Evolutionary conservation across 1,140 invertebrate genomes (phyloP).

Genomic region (Berghia stephanieae): DNA sequence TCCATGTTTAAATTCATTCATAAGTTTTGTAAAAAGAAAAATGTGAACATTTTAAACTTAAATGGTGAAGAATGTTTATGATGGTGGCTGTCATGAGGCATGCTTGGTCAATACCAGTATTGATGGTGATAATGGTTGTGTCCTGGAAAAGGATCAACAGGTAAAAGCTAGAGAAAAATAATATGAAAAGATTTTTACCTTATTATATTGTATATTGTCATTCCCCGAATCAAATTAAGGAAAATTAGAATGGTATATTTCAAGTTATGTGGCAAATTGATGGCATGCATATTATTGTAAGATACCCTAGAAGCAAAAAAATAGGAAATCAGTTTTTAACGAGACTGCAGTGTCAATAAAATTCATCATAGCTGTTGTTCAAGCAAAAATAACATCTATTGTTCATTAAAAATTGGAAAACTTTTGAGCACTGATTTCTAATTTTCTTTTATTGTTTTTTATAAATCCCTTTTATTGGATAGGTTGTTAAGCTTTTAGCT

Average conservation of each 20-base stretch:
- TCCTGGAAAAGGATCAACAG: too few relatives aligned
- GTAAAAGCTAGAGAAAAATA: too few relatives aligned
- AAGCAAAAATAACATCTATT: neutral
- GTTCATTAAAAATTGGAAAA: neutral
- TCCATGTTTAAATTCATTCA: neutral
- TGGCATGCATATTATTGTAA: neutral
- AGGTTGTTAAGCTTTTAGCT: conserved; percentile 92
- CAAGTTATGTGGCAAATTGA: too few relatives aligned
- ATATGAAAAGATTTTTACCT: too few relatives aligned
- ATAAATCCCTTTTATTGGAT: neutral
- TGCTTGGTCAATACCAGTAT: too few relatives aligned
- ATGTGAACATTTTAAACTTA: neutral
- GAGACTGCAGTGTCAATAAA: neutral
- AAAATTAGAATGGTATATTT: too few relatives aligned
- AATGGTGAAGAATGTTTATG: neutral
- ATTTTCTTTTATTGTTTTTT: neutral
- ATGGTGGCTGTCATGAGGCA: neutral
- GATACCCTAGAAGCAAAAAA: neutral
- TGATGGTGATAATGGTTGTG: too few relatives aligned
- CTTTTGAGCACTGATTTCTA: neutral
- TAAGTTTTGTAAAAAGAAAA: conserved; percentile 1
- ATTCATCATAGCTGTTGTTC: neutral
- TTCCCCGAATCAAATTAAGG: too few relatives aligned
- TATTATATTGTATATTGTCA: too few relatives aligned
- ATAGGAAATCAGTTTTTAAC: neutral